Conservation (phyloP, 1,140 invertebrate genomes). For the Vanessa atalanta region DNA sequence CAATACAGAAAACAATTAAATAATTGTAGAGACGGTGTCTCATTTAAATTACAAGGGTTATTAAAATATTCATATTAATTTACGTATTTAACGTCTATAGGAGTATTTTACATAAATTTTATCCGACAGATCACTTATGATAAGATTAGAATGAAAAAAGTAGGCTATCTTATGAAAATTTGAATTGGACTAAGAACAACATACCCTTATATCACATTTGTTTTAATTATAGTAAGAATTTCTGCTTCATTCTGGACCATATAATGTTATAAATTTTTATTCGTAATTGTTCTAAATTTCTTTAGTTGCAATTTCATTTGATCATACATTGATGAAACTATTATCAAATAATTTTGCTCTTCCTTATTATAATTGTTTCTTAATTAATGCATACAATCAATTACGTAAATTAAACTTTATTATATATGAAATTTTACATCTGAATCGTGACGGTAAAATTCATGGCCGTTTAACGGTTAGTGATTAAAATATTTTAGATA, state of each 20-base stretch:
- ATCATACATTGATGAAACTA: neutral
- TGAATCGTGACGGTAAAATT: slow-evolving; percentile 18
- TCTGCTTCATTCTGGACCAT: neutral
- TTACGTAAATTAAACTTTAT: slow-evolving; percentile 13
- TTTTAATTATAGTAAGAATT: too few relatives aligned
- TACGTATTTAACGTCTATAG: too few relatives aligned
- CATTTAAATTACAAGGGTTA: too few relatives aligned
- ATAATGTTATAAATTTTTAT: neutral
- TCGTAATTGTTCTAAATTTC: neutral
- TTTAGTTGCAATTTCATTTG: neutral
- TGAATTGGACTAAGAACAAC: too few relatives aligned
- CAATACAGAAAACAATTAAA: too few relatives aligned
- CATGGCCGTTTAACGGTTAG: slow-evolving; percentile 25
- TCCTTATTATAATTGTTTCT: slow-evolving; percentile 14
- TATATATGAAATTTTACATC: neutral
- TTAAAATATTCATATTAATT: too few relatives aligned
- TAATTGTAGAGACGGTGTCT: too few relatives aligned
- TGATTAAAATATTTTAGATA: slow-evolving; percentile 42
- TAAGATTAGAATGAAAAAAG: too few relatives aligned
- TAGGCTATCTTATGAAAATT: too few relatives aligned
- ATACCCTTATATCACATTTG: too few relatives aligned
- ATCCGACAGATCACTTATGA: too few relatives aligned
- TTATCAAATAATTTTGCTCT: neutral
- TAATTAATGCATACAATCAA: slow-evolving; percentile 3
- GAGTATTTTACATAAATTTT: too few relatives aligned